Base-by-base conservation (phyloP, 2,888 invertebrate species). In the Elegia similella region DNA sequence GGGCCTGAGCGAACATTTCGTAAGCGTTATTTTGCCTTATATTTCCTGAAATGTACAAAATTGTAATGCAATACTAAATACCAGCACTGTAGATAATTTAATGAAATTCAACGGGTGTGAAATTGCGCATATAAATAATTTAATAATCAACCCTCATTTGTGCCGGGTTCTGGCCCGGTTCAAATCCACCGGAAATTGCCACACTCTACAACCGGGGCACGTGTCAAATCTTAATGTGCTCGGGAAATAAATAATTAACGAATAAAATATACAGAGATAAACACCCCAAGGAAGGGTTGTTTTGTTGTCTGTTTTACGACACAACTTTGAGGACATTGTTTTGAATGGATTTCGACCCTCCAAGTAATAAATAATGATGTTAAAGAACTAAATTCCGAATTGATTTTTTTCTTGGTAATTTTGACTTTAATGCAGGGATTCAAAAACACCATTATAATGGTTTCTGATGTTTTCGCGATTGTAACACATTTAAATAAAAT, bases 191-290 rank as follows among this genome's bases (percentile, higher is more conserved):
- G 55, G 56, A 56, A 56, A 56, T 56, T 56, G 30, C 56, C 23
- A 23, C 48, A 42, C 48, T 56, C 56, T 8, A 42, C 17, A 56
- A 48, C 29, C 56, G 42, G 42, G 48, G 42, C 56, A 56, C 56
- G 56, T 56, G 56, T 56, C 56, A 50, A 55, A 48, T 48, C 56
- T 56, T 56, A 56, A 56, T 50, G 15, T 42, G n/a, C 55, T 48
- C 56, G 15, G 42, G 48, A 56, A 56, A 56, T 56, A 56, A 56
- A 56, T 56, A 56, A 56, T 56, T 56, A 56, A 56, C 48, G 56
- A 56, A 56, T 56, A 56, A n/a, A 56, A 56, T 48, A 56, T 48
- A 48, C 47, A 15, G 30, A 55, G 56, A 56, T 56, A 56, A 48
- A 56, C 56, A 48, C 34, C 56, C 55, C 55, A 10, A n/a, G 29